These are phyloP conservation scores for Actias luna DNA, from an alignment of 2,888 invertebrate species.

Conservation along the genomic window DNA sequence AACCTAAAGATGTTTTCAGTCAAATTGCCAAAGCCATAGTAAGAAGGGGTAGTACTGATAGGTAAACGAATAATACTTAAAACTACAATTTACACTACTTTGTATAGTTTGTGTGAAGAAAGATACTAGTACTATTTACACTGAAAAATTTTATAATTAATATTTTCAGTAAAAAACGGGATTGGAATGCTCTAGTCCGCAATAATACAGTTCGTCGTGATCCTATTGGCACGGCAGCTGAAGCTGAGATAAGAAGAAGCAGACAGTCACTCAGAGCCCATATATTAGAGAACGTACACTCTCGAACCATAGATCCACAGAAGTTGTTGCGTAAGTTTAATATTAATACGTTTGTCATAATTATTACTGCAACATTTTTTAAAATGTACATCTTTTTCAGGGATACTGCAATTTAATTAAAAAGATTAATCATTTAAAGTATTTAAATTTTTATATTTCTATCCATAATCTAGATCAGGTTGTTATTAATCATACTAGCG, in stretches of 20 bases:
- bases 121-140: too few species aligned
- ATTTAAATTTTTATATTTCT: too few species aligned
- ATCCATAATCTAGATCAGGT: not conserved
- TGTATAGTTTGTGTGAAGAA: too few species aligned
- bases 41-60: conserved; percentile 75
- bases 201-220: conserved; percentile 85
- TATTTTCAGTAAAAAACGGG: conserved; percentile 82
- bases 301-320: conserved; percentile 86
- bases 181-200: conserved; percentile 93
- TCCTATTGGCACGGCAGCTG: conserved; percentile 90
- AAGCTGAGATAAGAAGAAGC: conserved; percentile 83
- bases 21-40: conserved; percentile 92
- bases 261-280: conserved; percentile 87
- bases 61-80: conserved; percentile 32
- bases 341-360: not conserved
- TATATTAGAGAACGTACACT: conserved; percentile 85
- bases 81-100: not conserved
- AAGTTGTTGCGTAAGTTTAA: conserved; percentile 83
- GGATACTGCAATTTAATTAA: too few species aligned
- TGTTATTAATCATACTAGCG: not conserved
- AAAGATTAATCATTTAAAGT: too few species aligned
- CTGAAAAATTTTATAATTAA: too few species aligned
- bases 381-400: too few species aligned
- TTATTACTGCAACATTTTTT: too few species aligned
- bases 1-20: conserved; percentile 90